Base-by-base conservation (phyloP, 1,140 invertebrate species). In the Lithobius niger region DNA sequence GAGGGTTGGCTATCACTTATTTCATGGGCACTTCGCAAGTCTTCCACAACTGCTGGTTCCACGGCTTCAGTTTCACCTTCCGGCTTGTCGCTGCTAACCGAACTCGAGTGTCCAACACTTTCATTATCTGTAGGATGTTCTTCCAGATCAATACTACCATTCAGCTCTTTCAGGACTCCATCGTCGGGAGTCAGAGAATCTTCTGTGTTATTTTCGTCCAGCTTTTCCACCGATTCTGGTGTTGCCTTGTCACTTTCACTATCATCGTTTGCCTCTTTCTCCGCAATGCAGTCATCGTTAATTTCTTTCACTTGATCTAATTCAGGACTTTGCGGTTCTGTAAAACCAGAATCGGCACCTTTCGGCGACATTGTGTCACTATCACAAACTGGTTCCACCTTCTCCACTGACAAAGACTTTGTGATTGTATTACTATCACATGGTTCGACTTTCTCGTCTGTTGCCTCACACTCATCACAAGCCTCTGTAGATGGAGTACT, bases 281-380 rank as follows among this genome's bases (percentile, higher is more conserved):
- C n/a, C 31, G 10, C 31, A n/a, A 36, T 36, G 43, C 43, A 45
- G 10, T 50, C 48, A 16, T 55, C 45, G 24, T 6, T 25, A 3
- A 55, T 27, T 25, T 55, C 45, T 24, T 27, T 55, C 6, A 55
- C 16, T 27, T 27, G 43, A 48, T 55, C 54, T 22, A 48, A 19
- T 49, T 52, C 54, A 6, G 54, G 54, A 55, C 54, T 55, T 27
- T 55, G 54, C 19, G 54, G 27, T 22, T 55, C 54, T n/a, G 45
- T 31, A 31, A 55, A 55, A 6, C 54, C 54, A 49, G 54, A 55
- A 40, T 60, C 57, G 19, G 52, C 19, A n/a, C 19, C 2, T 18
- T 54, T 22, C 10, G 43, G 50, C 1, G 49, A 27, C 26, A 49
- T 51, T n/a, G 44, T 15, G 26, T 25, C 19, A 24, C 60, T 27